Evolutionary conservation across 2,113 vertebrate species (phyloP), one percentile per base, ranked within the genome.

Genomic region (Recurvirostra avosetta): DNA sequence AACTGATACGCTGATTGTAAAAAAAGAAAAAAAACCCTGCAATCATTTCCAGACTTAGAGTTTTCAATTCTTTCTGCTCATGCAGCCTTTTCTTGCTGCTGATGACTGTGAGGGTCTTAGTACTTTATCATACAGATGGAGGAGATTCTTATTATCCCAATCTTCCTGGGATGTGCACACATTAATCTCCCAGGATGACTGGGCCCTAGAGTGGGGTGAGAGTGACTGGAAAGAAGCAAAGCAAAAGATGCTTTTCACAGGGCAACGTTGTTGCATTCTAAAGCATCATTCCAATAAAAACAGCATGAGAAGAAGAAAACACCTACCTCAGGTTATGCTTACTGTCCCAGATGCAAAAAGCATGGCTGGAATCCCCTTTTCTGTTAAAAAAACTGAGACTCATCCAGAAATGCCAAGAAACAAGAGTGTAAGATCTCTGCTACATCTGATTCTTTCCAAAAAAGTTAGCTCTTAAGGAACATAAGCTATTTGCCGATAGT

Each of bases 361-460:
- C 23, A 74, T 12, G 10, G 4, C 26, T 67, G 18, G 9, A 80
- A 89, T n/a, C 6, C 11, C 1, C n/a, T 58, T 58, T 47, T 59
- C 43, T 52, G 3, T 43, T 90, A 20, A 70, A 87, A 71, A 41
- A 2, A 2, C 15, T 0, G 0, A 61, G 9, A 6, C 12, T 78
- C 3, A 73, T 53, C 17, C 53, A 68, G 61, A 62, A 94, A 55
- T 2, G 4, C 6, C 20, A 75, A 75, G 15, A 82, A 78, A 72
- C 3, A 66, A 18, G 45, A 14, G 5, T 8, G 36, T 41, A 20
- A 52, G 18, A 41, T 77, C 49, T 83, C 45, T 62, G 8, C 15
- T 58, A 5, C 9, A 41, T n/a, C 19, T 52, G 47, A 59, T 75
- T 56, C 12, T 63, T 80, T 3, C 2, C 9, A 3, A 70, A 65